A percentile compares a stretch with the other conserved stretches of the same genome.
phyloP scores from a whole-genome alignment of 2,113 vertebrate genomes.

The Tachysurus vachellii region DNA sequence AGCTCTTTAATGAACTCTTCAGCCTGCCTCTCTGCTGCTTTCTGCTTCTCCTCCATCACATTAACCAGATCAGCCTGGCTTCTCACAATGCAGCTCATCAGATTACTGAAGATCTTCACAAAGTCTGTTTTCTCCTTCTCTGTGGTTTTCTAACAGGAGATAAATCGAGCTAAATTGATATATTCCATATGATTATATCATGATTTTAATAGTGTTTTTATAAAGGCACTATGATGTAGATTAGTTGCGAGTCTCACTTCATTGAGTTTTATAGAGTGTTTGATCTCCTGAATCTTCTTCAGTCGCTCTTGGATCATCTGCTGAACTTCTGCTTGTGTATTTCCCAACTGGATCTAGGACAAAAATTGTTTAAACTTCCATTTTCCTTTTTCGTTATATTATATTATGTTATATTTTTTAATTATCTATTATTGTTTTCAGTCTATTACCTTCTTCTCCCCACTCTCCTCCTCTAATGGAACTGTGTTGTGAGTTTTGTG shows the following conservation, averaged over 20 bases:
- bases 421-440: no score
- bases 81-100: background rate
- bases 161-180: no score
- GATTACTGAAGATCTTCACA: constrained; percentile 21
- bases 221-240: no score
- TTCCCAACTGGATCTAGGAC: background rate
- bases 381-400: no score
- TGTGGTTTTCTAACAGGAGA: background rate
- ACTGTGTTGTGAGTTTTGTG: no score
- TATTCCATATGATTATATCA: no score
- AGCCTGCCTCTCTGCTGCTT: constrained; percentile 8
- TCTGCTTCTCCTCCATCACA: constrained; percentile 27
- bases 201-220: no score
- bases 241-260: background rate
- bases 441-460: background rate
- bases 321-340: background rate
- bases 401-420: no score
- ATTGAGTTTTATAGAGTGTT: background rate
- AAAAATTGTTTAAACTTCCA: no score
- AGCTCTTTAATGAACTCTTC: constrained; percentile 19
- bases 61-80: constrained; percentile 24
- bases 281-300: constrained; percentile 10
- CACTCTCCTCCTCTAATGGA: background rate
- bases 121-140: background rate
- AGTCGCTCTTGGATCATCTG: constrained; percentile 23